Evolutionary conservation across 2,113 vertebrate species (phyloP), one percentile per base, ranked within the genome.

Genomic region (Ancistrus triradiatus): DNA sequence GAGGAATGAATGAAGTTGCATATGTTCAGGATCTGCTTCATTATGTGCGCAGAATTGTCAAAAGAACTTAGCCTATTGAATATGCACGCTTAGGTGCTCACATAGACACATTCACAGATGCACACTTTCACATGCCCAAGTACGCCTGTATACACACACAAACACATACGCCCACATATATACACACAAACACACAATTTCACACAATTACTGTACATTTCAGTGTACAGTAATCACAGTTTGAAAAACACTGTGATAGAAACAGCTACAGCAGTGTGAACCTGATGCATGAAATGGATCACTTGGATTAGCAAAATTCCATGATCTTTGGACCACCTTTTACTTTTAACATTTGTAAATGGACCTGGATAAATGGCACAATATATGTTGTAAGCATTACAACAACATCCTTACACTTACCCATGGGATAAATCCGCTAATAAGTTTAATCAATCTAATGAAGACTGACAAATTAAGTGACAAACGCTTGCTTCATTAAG

Each of bases 401-500:
- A 44, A 7, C 14, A 48, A 43, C 63, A 47, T 62, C 59, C 48
- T 61, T 72, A 55, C 42, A 61, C 58, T 72, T 72, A 56, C 46
- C 19, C 59, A 67, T 17, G 46, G 50, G 51, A 57, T 67, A 47
- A 58, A 27, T 31, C 31, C 37, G 52, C 49, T 74, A 64, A 69
- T 56, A 73, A 38, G 66, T 58, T 65, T 60, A 66, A 74, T 69
- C 60, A 65, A 56, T 47, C 51, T 66, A 68, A 75, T 58, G 46
- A 71, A 35, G 67, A 71, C 76, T 68, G 67, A 76, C 74, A 85
- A 84, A 86, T 85, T 73, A 85, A 85, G 75, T 66, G 66, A 70
- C 49, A 63, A 61, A 63, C 44, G 50, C 18, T 50, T 65, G 40
- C 33, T 65, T 65, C 55, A 86, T 85, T 75, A 84, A 84, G 73